These are phyloP conservation scores for Hydrozoanthus gracilis DNA, from an alignment of 92 coral and sea anemone species.

Conservation along the genomic window DNA sequence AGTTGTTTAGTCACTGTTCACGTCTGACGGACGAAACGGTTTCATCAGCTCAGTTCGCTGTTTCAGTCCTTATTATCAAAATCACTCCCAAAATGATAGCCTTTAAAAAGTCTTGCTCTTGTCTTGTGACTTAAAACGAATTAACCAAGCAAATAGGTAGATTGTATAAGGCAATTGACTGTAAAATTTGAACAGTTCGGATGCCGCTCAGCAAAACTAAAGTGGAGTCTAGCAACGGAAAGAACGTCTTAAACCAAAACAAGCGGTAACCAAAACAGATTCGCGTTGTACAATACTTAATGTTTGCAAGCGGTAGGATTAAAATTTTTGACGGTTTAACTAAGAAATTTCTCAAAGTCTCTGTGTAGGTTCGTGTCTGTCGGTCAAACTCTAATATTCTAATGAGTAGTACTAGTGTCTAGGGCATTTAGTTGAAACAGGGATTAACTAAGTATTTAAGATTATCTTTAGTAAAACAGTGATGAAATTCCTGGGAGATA, in stretches of 20 bases:
- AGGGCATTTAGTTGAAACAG: not conserved
- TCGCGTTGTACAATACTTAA: not conserved
- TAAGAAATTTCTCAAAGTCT: not conserved
- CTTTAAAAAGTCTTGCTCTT: too few relatives aligned
- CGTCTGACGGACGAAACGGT: too few relatives aligned
- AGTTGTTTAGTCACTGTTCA: too few relatives aligned
- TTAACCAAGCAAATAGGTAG: too few relatives aligned
- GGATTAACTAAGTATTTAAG: not conserved
- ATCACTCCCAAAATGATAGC: too few relatives aligned
- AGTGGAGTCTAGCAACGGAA: not conserved
- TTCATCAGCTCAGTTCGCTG: too few relatives aligned
- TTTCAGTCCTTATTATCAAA: too few relatives aligned
- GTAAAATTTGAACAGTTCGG: too few relatives aligned
- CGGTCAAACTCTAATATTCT: not conserved
- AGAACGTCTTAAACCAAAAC: not conserved
- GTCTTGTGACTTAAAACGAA: too few relatives aligned
- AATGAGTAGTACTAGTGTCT: not conserved
- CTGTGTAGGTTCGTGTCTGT: not conserved
- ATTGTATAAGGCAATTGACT: too few relatives aligned
- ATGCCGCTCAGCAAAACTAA: not conserved
- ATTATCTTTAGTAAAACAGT: not conserved
- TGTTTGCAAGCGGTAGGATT: slow-evolving; percentile 20
- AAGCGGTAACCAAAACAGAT: not conserved
- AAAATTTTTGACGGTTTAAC: not conserved
- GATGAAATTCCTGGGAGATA: not conserved